A percentile compares a stretch with the other conserved stretches of the same genome.
These are phyloP conservation scores for Scyliorhinus canicula DNA, from an alignment of 2,797 vertebrate species.

Conservation along the genomic window DNA sequence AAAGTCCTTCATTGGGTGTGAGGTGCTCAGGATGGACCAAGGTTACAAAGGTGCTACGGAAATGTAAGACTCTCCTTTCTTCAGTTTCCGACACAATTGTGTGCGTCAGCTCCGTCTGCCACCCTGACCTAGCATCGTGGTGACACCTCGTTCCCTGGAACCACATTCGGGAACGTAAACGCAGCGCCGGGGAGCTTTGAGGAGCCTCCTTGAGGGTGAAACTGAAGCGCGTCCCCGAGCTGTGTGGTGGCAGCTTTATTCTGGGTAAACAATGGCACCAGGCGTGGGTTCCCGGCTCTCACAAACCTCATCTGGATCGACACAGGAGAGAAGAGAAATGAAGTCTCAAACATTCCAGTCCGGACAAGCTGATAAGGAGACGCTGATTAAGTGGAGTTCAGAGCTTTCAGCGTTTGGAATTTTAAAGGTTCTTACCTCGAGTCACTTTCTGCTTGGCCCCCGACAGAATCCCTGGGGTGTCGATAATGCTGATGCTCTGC, in stretches of 20 bases:
- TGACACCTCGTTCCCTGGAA: too few species aligned
- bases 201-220: background rate
- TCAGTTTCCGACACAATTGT: background rate
- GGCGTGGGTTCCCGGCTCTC: background rate
- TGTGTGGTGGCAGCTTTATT: background rate
- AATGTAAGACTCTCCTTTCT: background rate
- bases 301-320: background rate
- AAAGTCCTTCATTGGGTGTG: background rate
- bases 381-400: background rate
- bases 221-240: background rate
- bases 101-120: background rate
- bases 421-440: constrained; percentile 62
- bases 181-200: too few species aligned
- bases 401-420: background rate
- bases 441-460: constrained; percentile 83
- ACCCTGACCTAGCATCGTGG: background rate
- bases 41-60: background rate
- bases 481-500: constrained; percentile 88
- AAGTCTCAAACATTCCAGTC: background rate
- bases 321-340: background rate
- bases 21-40: too few species aligned
- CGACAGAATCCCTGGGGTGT: constrained; percentile 75
- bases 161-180: too few species aligned
- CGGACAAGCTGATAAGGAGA: background rate
- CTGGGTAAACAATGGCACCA: background rate